These are phyloP conservation scores for Ectemnius cavifrons DNA, from an alignment of 2,888 invertebrate genomes.

Conservation along the genomic window DNA sequence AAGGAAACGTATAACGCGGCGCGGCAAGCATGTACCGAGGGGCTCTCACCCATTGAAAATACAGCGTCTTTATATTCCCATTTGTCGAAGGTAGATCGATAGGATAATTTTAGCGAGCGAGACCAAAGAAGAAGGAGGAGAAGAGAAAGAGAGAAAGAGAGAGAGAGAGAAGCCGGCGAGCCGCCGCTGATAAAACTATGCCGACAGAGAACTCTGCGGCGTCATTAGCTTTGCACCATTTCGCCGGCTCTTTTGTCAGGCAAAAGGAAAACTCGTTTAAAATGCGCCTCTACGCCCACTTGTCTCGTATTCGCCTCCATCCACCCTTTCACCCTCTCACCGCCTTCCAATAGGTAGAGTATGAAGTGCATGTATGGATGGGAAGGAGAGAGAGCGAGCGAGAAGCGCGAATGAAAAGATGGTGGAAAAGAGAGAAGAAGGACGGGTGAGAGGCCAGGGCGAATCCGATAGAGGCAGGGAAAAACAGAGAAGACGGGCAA, in stretches of 20 bases:
- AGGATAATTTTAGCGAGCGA: slow-evolving; percentile 5
- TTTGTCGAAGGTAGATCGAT: background rate
- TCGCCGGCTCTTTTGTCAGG: too few relatives aligned
- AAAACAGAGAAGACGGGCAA: slow-evolving; percentile 4
- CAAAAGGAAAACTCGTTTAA: too few relatives aligned
- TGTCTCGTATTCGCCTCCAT: slow-evolving; percentile 12
- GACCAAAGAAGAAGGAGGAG: background rate
- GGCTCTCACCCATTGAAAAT: too few relatives aligned
- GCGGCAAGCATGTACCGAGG: too few relatives aligned
- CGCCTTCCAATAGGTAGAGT: background rate
- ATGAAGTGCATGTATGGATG: background rate
- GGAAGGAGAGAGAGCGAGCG: background rate
- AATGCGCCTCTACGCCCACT: too few relatives aligned
- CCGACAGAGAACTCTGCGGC: too few relatives aligned
- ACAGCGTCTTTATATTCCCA: too few relatives aligned
- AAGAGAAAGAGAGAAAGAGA: background rate
- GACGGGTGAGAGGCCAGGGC: background rate
- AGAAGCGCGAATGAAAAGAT: slow-evolving; percentile 4
- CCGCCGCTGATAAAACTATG: too few relatives aligned
- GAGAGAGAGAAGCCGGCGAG: background rate
- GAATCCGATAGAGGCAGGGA: slow-evolving; percentile 1
- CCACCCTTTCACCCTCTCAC: background rate
- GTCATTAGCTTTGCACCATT: too few relatives aligned
- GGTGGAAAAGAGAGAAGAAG: background rate
- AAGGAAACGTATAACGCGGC: too few relatives aligned